Evolutionary conservation across 1,140 invertebrate genomes (phyloP).

Genomic region (Drosophila kurseongensis): DNA sequence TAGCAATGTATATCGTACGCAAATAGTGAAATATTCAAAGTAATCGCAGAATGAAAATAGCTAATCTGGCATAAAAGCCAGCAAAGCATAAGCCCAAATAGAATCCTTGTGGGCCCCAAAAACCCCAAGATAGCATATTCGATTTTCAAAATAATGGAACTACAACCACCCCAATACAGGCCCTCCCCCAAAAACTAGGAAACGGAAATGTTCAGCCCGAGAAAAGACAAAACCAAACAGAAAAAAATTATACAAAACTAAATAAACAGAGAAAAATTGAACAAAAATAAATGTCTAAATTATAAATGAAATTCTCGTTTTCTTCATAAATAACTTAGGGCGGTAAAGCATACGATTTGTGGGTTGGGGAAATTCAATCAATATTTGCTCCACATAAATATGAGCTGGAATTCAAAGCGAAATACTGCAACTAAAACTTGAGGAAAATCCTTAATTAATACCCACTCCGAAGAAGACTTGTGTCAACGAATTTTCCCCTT

Average conservation of each 20-base stretch:
- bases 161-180: slow-evolving; percentile 7
- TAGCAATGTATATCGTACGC: slow-evolving; percentile 34
- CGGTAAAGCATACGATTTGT: not conserved
- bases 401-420: slow-evolving; percentile 14
- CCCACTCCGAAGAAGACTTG: slow-evolving; percentile 2
- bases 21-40: slow-evolving; percentile 42
- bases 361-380: slow-evolving; percentile 20
- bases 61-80: slow-evolving; percentile 74
- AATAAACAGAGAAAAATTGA: slow-evolving; percentile 53
- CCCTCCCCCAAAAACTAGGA: slow-evolving; percentile 11
- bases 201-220: slow-evolving; percentile 45
- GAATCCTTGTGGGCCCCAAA: slow-evolving; percentile 30
- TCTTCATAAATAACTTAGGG: slow-evolving; percentile 24
- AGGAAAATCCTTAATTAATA: slow-evolving; percentile 49
- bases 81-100: slow-evolving; percentile 74
- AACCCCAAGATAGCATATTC: slow-evolving; percentile 58
- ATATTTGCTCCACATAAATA: slow-evolving; percentile 44
- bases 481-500: slow-evolving; percentile 13
- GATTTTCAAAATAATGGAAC: slow-evolving; percentile 41
- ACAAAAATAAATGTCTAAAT: slow-evolving; percentile 82
- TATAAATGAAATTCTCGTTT: slow-evolving; percentile 64
- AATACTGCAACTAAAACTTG: slow-evolving; percentile 40
- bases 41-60: slow-evolving; percentile 50
- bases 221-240: slow-evolving; percentile 49
- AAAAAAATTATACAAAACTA: slow-evolving; percentile 46